Evolutionary conservation across 2,113 vertebrate genomes (phyloP).

Genomic region (Oxyura jamaicensis): DNA sequence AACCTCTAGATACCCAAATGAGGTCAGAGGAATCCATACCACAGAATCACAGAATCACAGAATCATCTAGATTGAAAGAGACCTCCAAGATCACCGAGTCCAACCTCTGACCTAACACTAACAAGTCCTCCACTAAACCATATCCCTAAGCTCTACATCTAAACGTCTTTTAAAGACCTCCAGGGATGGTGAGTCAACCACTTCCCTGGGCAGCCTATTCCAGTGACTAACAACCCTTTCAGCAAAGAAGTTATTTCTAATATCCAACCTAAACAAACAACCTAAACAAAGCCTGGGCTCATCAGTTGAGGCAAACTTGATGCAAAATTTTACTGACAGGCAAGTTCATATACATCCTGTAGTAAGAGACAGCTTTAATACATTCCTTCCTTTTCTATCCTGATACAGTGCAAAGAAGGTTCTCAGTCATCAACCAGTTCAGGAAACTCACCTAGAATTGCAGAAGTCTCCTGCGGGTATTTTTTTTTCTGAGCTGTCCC

Average conservation of each 20-base stretch:
- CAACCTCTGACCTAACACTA: no score
- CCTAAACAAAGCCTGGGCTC: background rate
- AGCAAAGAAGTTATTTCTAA: no score
- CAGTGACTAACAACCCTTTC: no score
- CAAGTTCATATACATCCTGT: background rate
- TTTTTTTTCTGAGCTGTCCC: background rate
- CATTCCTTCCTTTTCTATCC: background rate
- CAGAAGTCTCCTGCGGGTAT: background rate
- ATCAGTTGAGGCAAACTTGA: background rate
- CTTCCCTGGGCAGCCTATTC: no score
- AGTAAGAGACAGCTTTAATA: background rate
- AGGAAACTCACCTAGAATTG: background rate
- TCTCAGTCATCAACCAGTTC: background rate
- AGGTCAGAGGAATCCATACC: background rate
- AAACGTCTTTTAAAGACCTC: no score
- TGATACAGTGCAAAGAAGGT: background rate
- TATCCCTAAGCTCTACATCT: no score
- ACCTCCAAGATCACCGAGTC: no score
- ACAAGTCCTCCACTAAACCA: no score
- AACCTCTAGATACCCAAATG: background rate
- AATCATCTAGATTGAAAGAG: no score
- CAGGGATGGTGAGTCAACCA: no score
- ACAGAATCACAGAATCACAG: no score
- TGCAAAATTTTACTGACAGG: background rate
- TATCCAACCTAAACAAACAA: background rate